Evolutionary conservation across 2,888 invertebrate genomes (phyloP).

Genomic region (Thumatha senex): DNA sequence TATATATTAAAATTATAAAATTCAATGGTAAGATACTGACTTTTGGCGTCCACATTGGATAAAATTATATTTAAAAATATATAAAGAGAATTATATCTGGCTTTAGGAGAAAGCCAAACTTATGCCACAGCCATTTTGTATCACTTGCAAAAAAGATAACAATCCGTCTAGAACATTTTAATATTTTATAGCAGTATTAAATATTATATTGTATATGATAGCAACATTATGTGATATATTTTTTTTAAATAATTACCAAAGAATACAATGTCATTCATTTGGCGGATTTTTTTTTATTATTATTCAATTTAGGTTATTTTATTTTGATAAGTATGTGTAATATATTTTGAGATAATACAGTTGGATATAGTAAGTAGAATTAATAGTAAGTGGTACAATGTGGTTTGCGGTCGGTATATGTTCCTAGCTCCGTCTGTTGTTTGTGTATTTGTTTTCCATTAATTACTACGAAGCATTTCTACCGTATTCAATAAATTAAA

Average conservation of each 20-base stretch:
- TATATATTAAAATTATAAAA: slow-evolving; percentile 30
- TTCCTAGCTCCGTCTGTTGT: slow-evolving; percentile 81
- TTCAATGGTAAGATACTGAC: slow-evolving; percentile 30
- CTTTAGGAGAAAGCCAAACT: slow-evolving; percentile 75
- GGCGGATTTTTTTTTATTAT: neutral
- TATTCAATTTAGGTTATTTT: neutral
- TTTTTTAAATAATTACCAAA: neutral
- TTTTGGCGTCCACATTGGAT: slow-evolving; percentile 60
- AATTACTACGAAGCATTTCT: slow-evolving; percentile 80
- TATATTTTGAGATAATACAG: no score
- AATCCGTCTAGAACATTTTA: neutral
- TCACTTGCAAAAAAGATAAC: slow-evolving; percentile 26
- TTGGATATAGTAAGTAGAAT: no score
- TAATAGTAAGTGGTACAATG: slow-evolving; percentile 42
- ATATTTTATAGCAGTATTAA: neutral
- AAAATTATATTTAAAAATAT: slow-evolving; percentile 61
- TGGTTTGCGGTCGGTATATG: slow-evolving; percentile 73
- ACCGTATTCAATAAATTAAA: slow-evolving; percentile 84
- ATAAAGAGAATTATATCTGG: slow-evolving; percentile 78
- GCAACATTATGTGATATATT: neutral
- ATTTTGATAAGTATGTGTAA: neutral
- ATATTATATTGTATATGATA: neutral
- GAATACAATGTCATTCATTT: neutral
- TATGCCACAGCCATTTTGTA: slow-evolving; percentile 53
- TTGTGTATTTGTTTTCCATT: slow-evolving; percentile 79